Conservation (phyloP, 2,797 vertebrate species). For the Acipenser transmontanus region DNA sequence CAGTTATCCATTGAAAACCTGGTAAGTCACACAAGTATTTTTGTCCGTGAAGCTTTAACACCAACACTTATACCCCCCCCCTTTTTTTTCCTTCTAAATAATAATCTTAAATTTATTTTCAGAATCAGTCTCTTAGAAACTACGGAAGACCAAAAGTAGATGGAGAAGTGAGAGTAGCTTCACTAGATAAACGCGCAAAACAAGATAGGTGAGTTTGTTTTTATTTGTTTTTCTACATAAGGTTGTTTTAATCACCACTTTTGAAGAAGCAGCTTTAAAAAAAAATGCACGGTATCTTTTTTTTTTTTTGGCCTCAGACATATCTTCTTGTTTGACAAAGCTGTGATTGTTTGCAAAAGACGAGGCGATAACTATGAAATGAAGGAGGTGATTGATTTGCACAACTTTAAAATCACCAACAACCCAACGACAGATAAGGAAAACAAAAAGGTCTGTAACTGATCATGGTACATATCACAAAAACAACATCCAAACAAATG, state of each 20-base stretch:
- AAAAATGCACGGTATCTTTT: slow-evolving; percentile 7
- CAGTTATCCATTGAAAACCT: slow-evolving; percentile 94
- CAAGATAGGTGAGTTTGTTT: slow-evolving; percentile 82
- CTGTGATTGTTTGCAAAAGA: slow-evolving; percentile 89
- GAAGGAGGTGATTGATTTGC: slow-evolving; percentile 93
- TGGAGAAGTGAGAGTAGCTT: slow-evolving; percentile 83
- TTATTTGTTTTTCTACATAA: too few species aligned
- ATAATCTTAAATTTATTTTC: slow-evolving; percentile 24
- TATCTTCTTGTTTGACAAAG: slow-evolving; percentile 91
- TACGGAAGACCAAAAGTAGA: slow-evolving; percentile 93
- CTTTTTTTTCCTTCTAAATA: background rate
- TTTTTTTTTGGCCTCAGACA: slow-evolving; percentile 61
- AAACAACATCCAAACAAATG: too few species aligned
- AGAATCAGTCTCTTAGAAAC: slow-evolving; percentile 84
- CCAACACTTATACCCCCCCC: background rate
- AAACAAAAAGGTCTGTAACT: slow-evolving; percentile 77
- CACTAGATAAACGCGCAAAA: slow-evolving; percentile 86
- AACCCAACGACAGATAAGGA: slow-evolving; percentile 93
- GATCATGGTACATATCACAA: too few species aligned
- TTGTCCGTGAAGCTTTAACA: background rate
- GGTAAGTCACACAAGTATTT: slow-evolving; percentile 51
- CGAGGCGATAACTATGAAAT: slow-evolving; percentile 94
- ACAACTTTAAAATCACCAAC: slow-evolving; percentile 91
- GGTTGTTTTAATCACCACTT: too few species aligned
- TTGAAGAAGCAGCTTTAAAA: too few species aligned